Conservation (phyloP, 2,113 vertebrate genomes). For the Callorhinus ursinus region DNA sequence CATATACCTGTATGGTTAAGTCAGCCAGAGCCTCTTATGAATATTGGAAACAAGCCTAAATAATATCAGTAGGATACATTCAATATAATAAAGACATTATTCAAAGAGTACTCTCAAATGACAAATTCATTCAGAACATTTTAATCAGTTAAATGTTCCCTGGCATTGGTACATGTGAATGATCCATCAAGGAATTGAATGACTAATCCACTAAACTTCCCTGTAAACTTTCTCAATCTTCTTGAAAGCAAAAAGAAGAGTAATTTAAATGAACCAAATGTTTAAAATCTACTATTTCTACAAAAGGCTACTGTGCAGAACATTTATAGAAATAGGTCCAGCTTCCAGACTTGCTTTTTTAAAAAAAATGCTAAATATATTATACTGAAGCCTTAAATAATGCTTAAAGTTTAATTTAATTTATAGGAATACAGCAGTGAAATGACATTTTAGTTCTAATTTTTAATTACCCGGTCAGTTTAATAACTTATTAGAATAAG, state of each 20-base stretch:
- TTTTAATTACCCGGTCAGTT: constrained; percentile 64
- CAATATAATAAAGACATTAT: neutral
- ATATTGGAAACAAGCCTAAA: constrained; percentile 55
- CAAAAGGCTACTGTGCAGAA: constrained; percentile 66
- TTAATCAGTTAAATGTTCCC: constrained; percentile 39
- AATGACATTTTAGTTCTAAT: constrained; percentile 36
- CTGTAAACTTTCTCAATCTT: constrained; percentile 43
- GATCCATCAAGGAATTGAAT: constrained; percentile 63
- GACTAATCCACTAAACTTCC: constrained; percentile 54
- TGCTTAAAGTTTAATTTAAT: constrained; percentile 64
- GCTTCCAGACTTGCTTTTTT: constrained; percentile 50
- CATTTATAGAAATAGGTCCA: constrained; percentile 60
- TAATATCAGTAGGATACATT: neutral
- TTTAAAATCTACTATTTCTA: constrained; percentile 62
- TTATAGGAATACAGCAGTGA: constrained; percentile 36
- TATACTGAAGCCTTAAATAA: constrained; percentile 58
- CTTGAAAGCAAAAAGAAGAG: constrained; percentile 52
- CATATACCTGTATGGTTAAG: neutral
- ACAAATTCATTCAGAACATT: constrained; percentile 76
- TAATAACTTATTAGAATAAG: constrained; percentile 53
- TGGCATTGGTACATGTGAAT: constrained; percentile 49
- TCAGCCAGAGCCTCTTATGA: constrained; percentile 20
- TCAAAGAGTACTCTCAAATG: constrained; percentile 14
- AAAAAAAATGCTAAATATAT: constrained; percentile 62
- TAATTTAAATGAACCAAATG: constrained; percentile 62